phyloP scores from a whole-genome alignment of 2,888 invertebrate genomes.

The Trilocha varians region DNA sequence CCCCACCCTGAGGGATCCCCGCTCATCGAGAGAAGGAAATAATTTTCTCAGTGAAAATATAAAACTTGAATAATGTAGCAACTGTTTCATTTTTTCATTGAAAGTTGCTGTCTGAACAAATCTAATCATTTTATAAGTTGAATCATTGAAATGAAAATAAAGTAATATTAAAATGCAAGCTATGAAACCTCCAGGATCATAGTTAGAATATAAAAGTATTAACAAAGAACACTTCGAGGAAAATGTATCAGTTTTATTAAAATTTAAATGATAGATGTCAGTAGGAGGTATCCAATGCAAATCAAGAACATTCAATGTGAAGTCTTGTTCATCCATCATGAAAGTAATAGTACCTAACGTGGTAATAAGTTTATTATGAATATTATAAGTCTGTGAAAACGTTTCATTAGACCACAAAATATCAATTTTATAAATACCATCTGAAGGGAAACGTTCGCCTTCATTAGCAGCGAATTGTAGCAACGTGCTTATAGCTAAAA shows the following conservation, averaged over 20 bases:
- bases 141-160: background rate
- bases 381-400: background rate
- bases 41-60: constrained; percentile 1
- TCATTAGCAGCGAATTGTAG: constrained; percentile 14
- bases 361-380: background rate
- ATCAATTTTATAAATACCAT: constrained; percentile 6
- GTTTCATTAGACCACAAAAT: constrained; percentile 2
- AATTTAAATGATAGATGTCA: background rate
- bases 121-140: background rate
- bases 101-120: constrained; percentile 4
- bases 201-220: background rate
- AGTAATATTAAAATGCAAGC: background rate
- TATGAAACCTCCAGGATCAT: background rate
- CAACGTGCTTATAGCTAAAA: constrained; percentile 12
- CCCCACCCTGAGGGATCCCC: constrained; percentile 9
- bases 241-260: background rate
- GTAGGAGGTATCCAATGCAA: background rate
- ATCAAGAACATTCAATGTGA: no score
- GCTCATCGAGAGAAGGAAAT: constrained; percentile 1
- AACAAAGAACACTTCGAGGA: background rate
- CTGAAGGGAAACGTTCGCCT: constrained; percentile 1
- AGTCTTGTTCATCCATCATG: no score
- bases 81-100: constrained; percentile 1
- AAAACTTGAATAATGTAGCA: background rate
- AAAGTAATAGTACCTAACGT: background rate